phyloP scores from a whole-genome alignment of 2,113 vertebrate genomes.

The Carassius carassius region DNA sequence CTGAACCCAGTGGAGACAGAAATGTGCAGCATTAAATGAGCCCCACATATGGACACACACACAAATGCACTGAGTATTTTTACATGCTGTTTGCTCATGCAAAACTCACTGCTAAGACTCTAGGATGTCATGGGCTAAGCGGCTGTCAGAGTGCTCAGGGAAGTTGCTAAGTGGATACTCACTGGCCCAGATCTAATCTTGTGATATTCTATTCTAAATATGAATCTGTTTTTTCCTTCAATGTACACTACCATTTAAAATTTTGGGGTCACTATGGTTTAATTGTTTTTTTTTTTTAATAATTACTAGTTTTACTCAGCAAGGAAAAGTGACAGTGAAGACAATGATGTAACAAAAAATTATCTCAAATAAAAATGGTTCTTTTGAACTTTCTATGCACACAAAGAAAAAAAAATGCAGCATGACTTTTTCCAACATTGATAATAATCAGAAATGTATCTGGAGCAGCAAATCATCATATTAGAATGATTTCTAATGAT shows the following conservation, averaged over 20 bases:
- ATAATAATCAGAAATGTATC: background rate
- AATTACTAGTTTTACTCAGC: background rate
- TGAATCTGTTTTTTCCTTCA: background rate
- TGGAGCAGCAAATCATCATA: background rate
- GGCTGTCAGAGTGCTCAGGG: background rate
- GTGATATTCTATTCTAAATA: background rate
- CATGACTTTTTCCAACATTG: background rate
- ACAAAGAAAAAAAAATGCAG: background rate
- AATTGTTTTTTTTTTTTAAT: background rate
- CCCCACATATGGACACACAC: constrained; percentile 24
- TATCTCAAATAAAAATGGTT: background rate
- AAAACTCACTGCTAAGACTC: background rate
- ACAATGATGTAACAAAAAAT: background rate
- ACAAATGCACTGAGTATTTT: constrained; percentile 3
- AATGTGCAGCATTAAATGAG: constrained; percentile 12
- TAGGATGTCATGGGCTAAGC: background rate
- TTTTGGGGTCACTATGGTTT: background rate
- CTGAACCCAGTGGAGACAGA: constrained; percentile 1
- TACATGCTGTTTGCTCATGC: background rate
- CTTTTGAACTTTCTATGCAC: background rate
- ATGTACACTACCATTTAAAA: background rate
- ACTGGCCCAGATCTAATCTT: background rate
- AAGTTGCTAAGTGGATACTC: constrained; percentile 9
- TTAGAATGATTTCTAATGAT: background rate
- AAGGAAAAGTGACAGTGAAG: background rate